Evolutionary conservation across 2,888 invertebrate species (phyloP).

Genomic region (Encarsia formosa): DNA sequence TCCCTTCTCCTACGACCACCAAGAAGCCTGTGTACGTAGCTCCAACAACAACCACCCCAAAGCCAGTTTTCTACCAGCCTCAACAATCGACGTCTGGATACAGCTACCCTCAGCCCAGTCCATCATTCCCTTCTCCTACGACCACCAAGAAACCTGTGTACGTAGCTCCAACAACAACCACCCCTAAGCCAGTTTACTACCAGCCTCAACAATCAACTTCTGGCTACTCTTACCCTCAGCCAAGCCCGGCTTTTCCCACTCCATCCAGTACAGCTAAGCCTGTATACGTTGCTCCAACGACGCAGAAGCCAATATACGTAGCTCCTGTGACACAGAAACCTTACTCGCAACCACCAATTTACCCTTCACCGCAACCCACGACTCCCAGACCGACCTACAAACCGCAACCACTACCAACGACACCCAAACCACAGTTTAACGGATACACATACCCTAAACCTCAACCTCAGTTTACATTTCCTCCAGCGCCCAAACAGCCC

Average conservation of each 20-base stretch:
- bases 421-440: not conserved
- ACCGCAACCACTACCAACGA: conserved; percentile 27
- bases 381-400: conserved; percentile 36
- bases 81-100: conserved; percentile 7
- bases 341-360: conserved; percentile 31
- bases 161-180: conserved; percentile 17
- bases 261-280: conserved; percentile 35
- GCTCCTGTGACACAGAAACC: conserved; percentile 1
- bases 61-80: conserved; percentile 13
- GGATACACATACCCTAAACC: conserved; percentile 32
- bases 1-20: conserved; percentile 17
- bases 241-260: conserved; percentile 30
- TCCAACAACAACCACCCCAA: conserved; percentile 24
- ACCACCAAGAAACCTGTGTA: conserved; percentile 19
- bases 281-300: conserved; percentile 29
- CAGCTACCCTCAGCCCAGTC: conserved; percentile 6
- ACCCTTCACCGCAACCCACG: conserved; percentile 37
- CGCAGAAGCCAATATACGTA: no score
- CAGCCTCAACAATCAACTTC: conserved; percentile 1
- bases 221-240: conserved; percentile 18
- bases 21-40: no score
- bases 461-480: conserved; percentile 26
- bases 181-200: conserved; percentile 5
- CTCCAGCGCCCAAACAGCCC: no score
- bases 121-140: not conserved